These are phyloP conservation scores for Hedychridium roseum DNA, from an alignment of 2,888 invertebrate genomes.

Conservation along the genomic window DNA sequence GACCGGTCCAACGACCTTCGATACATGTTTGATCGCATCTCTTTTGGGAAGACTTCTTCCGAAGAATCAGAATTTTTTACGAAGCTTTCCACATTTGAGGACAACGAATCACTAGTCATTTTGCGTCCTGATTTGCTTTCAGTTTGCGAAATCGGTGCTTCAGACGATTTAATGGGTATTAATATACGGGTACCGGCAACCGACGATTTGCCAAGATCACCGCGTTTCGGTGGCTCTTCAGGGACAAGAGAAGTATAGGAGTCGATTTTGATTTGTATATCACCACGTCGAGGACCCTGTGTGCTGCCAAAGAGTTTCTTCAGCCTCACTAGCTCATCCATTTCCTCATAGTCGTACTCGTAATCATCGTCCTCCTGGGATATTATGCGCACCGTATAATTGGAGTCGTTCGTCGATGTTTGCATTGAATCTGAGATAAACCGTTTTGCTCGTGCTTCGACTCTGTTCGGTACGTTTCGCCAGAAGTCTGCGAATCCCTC, in stretches of 20 bases:
- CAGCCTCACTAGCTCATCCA: slow-evolving; percentile 49
- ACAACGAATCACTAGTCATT: too few relatives aligned
- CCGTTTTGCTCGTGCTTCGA: too few relatives aligned
- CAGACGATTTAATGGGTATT: too few relatives aligned
- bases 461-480: slow-evolving; percentile 36
- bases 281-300: slow-evolving; percentile 41
- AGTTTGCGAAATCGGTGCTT: background rate
- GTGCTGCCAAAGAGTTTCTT: slow-evolving; percentile 35
- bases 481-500: slow-evolving; percentile 43
- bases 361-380: slow-evolving; percentile 30
- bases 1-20: slow-evolving; percentile 9
- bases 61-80: too few relatives aligned
- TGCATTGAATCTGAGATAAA: too few relatives aligned
- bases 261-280: slow-evolving; percentile 53
- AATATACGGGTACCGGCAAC: background rate
- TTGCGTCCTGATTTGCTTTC: too few relatives aligned
- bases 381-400: background rate
- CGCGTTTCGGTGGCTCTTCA: slow-evolving; percentile 47
- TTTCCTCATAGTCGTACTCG: slow-evolving; percentile 45
- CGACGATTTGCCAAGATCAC: slow-evolving; percentile 43
- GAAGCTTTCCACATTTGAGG: too few relatives aligned
- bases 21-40: background rate
- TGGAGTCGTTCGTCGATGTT: slow-evolving; percentile 10
- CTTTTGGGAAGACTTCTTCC: background rate
- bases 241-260: slow-evolving; percentile 13